phyloP scores from a whole-genome alignment of 2,113 vertebrate species.

The Vidua chalybeata region DNA sequence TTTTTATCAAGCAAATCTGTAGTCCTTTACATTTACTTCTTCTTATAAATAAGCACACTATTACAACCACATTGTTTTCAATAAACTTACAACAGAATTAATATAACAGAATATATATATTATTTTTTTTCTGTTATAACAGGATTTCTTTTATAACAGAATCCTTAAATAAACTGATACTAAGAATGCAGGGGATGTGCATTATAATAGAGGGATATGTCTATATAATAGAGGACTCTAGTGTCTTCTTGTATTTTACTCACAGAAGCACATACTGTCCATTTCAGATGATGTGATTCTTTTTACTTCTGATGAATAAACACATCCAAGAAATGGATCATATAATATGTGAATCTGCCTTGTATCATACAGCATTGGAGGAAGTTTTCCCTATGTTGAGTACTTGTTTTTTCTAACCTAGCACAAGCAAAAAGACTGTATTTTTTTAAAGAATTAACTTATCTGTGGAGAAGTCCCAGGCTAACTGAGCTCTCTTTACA shows the following conservation, averaged over 20 bases:
- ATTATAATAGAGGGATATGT: neutral
- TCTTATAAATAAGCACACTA: neutral
- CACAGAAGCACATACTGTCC: neutral
- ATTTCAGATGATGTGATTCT: neutral
- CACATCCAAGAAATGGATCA: rapidly evolving
- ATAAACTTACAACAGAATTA: neutral
- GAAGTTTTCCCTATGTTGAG: neutral
- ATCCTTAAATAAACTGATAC: neutral
- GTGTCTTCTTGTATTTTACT: neutral
- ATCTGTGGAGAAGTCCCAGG: neutral
- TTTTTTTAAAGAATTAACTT: neutral
- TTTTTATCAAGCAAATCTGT: neutral
- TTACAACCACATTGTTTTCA: neutral
- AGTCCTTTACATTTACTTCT: neutral
- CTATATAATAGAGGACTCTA: neutral
- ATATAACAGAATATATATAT: neutral
- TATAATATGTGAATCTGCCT: neutral
- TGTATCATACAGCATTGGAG: neutral
- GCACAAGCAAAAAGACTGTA: neutral
- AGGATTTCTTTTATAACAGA: neutral
- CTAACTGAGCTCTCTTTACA: neutral
- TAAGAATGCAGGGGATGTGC: no score
- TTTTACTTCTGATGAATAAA: neutral
- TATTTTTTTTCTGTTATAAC: neutral
- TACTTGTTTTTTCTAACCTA: neutral